A percentile compares a stretch with the other conserved stretches of the same genome.
These are phyloP conservation scores for Pseudorectes ferrugineus DNA, from an alignment of 2,113 vertebrate genomes.

Conservation along the genomic window DNA sequence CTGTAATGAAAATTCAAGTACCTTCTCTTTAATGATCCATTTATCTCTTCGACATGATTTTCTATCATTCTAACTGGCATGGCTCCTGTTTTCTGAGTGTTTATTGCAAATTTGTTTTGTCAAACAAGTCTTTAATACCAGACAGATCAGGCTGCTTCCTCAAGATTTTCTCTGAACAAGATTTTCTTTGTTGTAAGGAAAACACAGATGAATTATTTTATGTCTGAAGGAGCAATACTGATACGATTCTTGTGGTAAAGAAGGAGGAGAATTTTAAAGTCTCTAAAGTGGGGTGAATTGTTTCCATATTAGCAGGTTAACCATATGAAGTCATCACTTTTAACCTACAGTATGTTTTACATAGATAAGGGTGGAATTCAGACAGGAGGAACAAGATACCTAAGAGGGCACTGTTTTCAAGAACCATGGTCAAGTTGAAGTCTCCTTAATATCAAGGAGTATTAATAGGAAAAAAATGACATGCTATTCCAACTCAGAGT, in stretches of 20 bases:
- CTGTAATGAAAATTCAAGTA: constrained; percentile 59
- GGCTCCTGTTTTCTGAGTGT: constrained; percentile 37
- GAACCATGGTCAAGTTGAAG: background rate
- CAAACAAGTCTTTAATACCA: constrained; percentile 49
- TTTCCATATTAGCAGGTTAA: background rate
- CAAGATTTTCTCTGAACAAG: background rate
- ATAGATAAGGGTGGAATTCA: background rate
- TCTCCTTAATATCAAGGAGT: background rate
- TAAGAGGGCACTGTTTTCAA: background rate
- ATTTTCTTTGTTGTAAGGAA: background rate
- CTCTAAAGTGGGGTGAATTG: background rate
- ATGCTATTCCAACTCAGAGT: background rate
- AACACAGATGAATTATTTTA: constrained; percentile 14
- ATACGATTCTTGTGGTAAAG: background rate
- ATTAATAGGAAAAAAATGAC: background rate
- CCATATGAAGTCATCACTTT: background rate
- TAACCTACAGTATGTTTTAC: background rate
- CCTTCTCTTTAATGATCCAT: constrained; percentile 57
- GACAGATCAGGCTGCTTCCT: constrained; percentile 25
- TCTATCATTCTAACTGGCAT: constrained; percentile 48
- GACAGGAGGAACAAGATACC: background rate
- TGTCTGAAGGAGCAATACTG: background rate
- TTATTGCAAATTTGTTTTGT: constrained; percentile 64
- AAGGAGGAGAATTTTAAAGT: background rate
- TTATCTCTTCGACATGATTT: constrained; percentile 57